phyloP scores from a whole-genome alignment of 2,113 vertebrate species.

The Phyllostomus discolor region DNA sequence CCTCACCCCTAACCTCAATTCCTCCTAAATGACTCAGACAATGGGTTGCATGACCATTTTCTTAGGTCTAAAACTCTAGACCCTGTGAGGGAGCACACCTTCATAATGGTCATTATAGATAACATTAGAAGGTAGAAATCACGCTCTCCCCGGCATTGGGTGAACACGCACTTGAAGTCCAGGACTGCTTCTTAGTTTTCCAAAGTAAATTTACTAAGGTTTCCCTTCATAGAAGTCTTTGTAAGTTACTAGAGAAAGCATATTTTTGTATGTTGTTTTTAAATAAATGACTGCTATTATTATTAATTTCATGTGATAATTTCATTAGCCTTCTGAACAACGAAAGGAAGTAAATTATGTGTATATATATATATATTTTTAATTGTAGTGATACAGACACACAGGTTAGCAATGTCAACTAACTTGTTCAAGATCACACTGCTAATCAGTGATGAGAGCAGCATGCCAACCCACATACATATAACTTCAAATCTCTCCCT shows the following conservation, averaged over 20 bases:
- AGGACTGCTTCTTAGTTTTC: neutral
- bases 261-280: neutral
- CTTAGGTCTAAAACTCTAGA: neutral
- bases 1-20: accelerated
- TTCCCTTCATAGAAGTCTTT: neutral
- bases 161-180: neutral
- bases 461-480: neutral
- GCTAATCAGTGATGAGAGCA: neutral
- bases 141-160: accelerated
- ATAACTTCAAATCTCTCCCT: neutral
- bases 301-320: neutral
- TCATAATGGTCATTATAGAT: neutral
- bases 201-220: neutral
- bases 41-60: neutral
- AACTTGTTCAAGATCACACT: neutral
- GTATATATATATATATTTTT: neutral
- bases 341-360: neutral
- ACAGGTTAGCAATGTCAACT: neutral
- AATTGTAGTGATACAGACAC: neutral
- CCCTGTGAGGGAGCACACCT: neutral
- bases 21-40: neutral
- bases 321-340: neutral
- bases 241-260: neutral
- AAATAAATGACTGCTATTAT: neutral
- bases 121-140: neutral